Evolutionary conservation across 2,797 vertebrate genomes (phyloP).

Genomic region (Staurois parvus): DNA sequence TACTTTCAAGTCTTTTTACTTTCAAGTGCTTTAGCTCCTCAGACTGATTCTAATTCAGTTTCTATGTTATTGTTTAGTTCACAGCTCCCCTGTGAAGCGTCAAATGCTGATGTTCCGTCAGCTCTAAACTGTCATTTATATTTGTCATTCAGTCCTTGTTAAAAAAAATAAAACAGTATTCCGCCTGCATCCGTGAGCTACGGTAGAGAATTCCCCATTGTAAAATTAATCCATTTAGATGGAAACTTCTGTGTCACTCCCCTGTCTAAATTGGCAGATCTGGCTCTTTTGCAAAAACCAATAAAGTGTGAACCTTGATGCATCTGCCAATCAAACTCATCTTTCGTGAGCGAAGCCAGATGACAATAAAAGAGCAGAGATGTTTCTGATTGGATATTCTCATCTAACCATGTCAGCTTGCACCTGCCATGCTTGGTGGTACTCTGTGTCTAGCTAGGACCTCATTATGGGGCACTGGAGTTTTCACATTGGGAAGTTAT

Average conservation of each 20-base stretch:
- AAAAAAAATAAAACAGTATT: conserved; percentile 82
- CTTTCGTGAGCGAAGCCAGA: conserved; percentile 86
- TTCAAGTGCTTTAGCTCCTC: conserved; percentile 65
- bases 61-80: conserved; percentile 88
- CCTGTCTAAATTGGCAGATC: conserved; percentile 95
- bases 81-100: conserved; percentile 87
- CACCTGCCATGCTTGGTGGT: conserved; percentile 88
- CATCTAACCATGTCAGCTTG: conserved; percentile 90
- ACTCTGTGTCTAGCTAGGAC: conserved; percentile 77
- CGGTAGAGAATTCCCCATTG: conserved; percentile 91
- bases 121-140: conserved; percentile 86
- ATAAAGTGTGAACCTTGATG: conserved; percentile 94
- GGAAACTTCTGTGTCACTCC: conserved; percentile 95
- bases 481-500: conserved; percentile 63
- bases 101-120: conserved; percentile 89
- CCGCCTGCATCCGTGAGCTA: conserved; percentile 79
- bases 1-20: conserved; percentile 20
- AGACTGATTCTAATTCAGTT: conserved; percentile 85
- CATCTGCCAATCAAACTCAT: conserved; percentile 91
- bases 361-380: conserved; percentile 84
- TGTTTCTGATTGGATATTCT: conserved; percentile 88
- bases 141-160: conserved; percentile 95
- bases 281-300: conserved; percentile 90
- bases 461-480: conserved; percentile 65
- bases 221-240: conserved; percentile 94